These are phyloP conservation scores for Dolichotis patagonum DNA, from an alignment of 2,113 vertebrate genomes.

Conservation along the genomic window DNA sequence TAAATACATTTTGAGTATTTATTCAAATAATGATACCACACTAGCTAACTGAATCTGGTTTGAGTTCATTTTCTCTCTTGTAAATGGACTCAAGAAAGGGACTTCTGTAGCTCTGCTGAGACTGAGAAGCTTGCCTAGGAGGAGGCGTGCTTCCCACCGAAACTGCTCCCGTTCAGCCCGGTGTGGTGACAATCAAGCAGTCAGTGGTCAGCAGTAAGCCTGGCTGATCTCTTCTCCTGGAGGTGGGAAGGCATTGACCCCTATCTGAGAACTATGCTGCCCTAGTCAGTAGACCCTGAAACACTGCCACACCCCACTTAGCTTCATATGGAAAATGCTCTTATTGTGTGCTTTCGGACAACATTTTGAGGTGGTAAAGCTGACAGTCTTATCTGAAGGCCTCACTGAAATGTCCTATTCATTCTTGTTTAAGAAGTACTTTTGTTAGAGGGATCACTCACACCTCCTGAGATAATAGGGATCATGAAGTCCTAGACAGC, in stretches of 20 bases:
- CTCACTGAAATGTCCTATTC: neutral
- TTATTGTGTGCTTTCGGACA: neutral
- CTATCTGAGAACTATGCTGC: too few relatives aligned
- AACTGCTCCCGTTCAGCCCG: neutral
- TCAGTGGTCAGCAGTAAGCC: neutral
- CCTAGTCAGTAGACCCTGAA: neutral
- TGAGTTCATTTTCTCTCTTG: neutral
- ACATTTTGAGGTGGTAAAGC: neutral
- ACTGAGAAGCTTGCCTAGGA: neutral
- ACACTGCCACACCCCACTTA: neutral
- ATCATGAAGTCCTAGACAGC: neutral
- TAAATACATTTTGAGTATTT: slow-evolving; percentile 8
- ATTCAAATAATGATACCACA: neutral
- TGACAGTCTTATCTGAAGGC: neutral
- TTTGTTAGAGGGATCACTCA: neutral
- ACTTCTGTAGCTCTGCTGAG: neutral
- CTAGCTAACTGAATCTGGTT: neutral
- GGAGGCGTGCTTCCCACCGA: neutral
- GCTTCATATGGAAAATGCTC: neutral
- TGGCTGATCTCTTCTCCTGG: neutral
- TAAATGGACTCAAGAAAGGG: neutral
- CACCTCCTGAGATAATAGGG: neutral
- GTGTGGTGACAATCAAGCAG: rapidly evolving
- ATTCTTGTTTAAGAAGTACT: neutral
- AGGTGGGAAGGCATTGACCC: neutral